A percentile compares a stretch with the other conserved stretches of the same genome.
phyloP scores from a whole-genome alignment of 2,888 invertebrate species.

The Cryptophagus acutangulus region DNA sequence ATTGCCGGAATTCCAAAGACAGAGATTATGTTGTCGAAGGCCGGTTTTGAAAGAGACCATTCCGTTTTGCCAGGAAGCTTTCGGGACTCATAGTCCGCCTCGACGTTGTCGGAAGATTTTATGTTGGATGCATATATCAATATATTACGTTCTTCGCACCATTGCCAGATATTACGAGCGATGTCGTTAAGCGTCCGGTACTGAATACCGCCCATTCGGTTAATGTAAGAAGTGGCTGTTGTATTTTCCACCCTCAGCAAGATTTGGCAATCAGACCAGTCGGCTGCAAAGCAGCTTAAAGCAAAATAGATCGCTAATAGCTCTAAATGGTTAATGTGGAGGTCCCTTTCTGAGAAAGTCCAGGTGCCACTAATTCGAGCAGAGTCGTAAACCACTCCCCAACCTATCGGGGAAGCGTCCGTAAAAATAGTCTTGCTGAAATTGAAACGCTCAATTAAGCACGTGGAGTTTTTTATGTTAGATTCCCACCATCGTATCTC shows the following conservation, averaged over 20 bases:
- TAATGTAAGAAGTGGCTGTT: conserved; percentile 16
- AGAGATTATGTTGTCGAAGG: conserved; percentile 7
- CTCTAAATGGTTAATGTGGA: conserved; percentile 18
- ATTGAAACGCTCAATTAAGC: neutral
- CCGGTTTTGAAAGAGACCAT: neutral
- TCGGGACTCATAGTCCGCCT: conserved; percentile 13
- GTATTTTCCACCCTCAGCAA: conserved; percentile 17
- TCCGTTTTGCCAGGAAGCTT: neutral
- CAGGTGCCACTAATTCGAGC: no score
- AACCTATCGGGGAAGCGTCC: no score
- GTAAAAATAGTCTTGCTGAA: no score
- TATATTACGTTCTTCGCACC: conserved; percentile 15
- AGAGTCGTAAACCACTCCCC: no score
- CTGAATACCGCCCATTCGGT: conserved; percentile 19
- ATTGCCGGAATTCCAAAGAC: conserved; percentile 12
- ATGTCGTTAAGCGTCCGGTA: no score
- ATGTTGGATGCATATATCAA: conserved; percentile 17
- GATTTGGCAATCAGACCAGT: conserved; percentile 13
- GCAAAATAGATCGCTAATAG: no score
- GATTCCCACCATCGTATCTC: conserved; percentile 10
- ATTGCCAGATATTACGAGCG: conserved; percentile 11
- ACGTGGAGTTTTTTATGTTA: neutral
- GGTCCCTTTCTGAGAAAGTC: conserved; percentile 15
- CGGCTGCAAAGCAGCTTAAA: no score
- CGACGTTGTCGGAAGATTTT: conserved; percentile 10